Base-by-base conservation (phyloP, 2,113 vertebrate genomes). In the Narcine bancroftii region DNA sequence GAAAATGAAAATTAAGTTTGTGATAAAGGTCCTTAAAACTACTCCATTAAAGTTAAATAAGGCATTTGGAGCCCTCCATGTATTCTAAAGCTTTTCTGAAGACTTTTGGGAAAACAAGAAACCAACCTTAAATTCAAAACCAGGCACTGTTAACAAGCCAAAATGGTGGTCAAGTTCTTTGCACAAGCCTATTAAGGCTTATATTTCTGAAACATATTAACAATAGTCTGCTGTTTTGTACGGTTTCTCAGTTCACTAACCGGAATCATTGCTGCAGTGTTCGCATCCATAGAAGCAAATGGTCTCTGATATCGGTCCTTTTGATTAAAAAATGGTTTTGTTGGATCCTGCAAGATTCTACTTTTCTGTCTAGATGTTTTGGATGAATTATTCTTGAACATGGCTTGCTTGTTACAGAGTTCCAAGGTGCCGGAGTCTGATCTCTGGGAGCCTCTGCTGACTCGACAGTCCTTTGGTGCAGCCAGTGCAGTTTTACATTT, bases 121-220 rank as follows among this genome's bases (percentile, higher is more conserved):
- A 83, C 45, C 45, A 26, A 83, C 29, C 50, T 89, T 66, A 17
- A 39, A 63, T n/a, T n/a, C 26, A 39, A 66, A 89, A 0, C 33
- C 24, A 36, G 6, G 36, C 50, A 26, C 0, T 26, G 9, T n/a
- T 75, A 0, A 7, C 85, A 0, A 92, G 56, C 93, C 93, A 93
- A 94, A 6, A 93, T 93, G 93, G 60, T 26, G 0, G 60, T 6
- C 10, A 19, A 0, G 3, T 0, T 15, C 0, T 0, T 71, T 13
- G n/a, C 53, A 60, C 29, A 56, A 33, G 79, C 2, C 50, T 50
- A 24, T 92, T 96, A 95, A 3, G 71, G n/a, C 9, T 92, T 77
- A 11, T 93, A 93, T 92, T 93, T 94, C 92, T 95, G 95, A 92
- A 97, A 96, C 95, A 97, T 96, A 39, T 96, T 95, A 92, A 96